A percentile compares a stretch with the other conserved stretches of the same genome.
Conservation (phyloP, 2,797 vertebrate species). For the Hippocampus kuda region DNA sequence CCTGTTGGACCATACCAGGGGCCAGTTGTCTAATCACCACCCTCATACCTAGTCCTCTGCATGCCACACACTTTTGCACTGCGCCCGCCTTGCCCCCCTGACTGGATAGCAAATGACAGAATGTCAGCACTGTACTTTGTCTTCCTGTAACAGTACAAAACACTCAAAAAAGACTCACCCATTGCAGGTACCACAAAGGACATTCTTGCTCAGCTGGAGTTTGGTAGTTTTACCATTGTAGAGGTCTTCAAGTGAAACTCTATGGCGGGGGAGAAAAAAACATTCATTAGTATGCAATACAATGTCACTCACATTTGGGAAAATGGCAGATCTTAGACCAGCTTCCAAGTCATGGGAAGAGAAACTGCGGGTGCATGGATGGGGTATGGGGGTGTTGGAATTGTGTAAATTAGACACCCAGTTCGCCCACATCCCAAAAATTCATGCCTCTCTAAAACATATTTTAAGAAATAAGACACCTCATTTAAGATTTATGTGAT, state of each 20-base stretch:
- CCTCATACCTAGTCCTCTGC: constrained; percentile 88
- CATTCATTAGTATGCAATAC: not conserved
- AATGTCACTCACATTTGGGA: not conserved
- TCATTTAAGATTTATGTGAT: not conserved
- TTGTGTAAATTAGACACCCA: no score
- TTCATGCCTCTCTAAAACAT: no score
- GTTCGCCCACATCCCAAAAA: no score
- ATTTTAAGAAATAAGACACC: not conserved
- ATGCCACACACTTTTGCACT: constrained; percentile 90
- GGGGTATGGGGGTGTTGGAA: no score
- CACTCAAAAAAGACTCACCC: constrained; percentile 74
- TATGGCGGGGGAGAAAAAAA: constrained; percentile 38
- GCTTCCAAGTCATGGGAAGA: no score
- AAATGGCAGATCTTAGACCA: not conserved
- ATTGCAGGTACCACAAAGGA: constrained; percentile 89
- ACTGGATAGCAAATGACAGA: constrained; percentile 56
- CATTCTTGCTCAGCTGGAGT: constrained; percentile 98
- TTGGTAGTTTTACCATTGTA: constrained; percentile 99
- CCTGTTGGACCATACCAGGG: constrained; percentile 98
- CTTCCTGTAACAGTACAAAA: not conserved
- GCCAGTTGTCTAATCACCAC: constrained; percentile 98
- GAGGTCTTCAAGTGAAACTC: constrained; percentile 96
- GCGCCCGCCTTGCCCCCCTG: constrained; percentile 96
- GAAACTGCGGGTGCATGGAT: no score
- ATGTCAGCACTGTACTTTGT: constrained; percentile 1